A percentile compares a stretch with the other conserved stretches of the same genome.
phyloP scores from a whole-genome alignment of 1,140 invertebrate genomes.

The Pinna nobilis region DNA sequence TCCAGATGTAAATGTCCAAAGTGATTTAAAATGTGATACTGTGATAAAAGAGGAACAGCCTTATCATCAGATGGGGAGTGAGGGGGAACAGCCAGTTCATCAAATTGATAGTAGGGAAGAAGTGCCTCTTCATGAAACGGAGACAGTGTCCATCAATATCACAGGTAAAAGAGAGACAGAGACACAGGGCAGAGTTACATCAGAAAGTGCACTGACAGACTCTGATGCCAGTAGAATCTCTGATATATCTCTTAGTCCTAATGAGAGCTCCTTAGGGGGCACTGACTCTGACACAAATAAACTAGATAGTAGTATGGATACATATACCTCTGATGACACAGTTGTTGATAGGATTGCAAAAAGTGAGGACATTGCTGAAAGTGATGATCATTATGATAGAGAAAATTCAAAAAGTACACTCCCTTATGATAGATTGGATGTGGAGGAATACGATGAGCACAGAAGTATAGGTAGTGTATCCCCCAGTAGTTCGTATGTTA shows the following conservation, averaged over 20 bases:
- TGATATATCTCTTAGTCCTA: slow-evolving; percentile 33
- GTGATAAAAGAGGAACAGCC: too few relatives aligned
- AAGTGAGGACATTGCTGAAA: slow-evolving; percentile 9
- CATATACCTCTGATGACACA: slow-evolving; percentile 59
- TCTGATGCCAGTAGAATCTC: slow-evolving; percentile 2
- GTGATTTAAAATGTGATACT: too few relatives aligned
- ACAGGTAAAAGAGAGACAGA: background rate
- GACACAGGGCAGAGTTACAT: background rate
- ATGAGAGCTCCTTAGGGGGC: slow-evolving; percentile 31
- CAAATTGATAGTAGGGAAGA: too few relatives aligned
- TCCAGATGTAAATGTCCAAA: too few relatives aligned
- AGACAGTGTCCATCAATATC: slow-evolving; percentile 3
- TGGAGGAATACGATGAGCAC: background rate
- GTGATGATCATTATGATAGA: slow-evolving; percentile 2
- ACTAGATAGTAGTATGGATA: slow-evolving; percentile 67
- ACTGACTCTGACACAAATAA: slow-evolving; percentile 53
- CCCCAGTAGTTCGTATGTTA: slow-evolving; percentile 72
- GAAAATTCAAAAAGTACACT: background rate
- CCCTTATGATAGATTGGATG: background rate
- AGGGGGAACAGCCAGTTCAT: too few relatives aligned
- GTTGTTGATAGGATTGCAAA: slow-evolving; percentile 47
- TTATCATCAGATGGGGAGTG: too few relatives aligned
- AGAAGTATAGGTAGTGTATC: slow-evolving; percentile 48
- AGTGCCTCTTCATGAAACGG: too few relatives aligned
- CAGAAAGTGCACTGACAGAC: background rate